Evolutionary conservation across 2,888 invertebrate genomes (phyloP).

Genomic region (Neelides folsomi): DNA sequence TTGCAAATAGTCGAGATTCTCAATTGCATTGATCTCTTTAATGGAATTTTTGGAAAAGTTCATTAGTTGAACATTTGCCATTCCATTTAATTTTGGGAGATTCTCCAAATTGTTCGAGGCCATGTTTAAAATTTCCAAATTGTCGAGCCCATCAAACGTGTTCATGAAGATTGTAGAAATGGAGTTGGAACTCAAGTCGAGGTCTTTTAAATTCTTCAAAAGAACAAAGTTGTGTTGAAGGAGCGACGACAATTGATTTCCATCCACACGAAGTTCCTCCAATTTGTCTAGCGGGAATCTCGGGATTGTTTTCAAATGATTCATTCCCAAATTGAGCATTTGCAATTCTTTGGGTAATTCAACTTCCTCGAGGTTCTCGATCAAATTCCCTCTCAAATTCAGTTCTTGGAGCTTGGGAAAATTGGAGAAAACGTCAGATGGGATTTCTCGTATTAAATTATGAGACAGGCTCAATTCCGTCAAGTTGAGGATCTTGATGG

Average conservation of each 20-base stretch:
- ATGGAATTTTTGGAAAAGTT: constrained; percentile 35
- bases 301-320: constrained; percentile 35
- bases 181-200: constrained; percentile 48
- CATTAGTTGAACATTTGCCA: constrained; percentile 38
- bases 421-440: constrained; percentile 62
- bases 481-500: constrained; percentile 48
- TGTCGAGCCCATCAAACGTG: constrained; percentile 53
- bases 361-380: constrained; percentile 49
- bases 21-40: constrained; percentile 21
- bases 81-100: constrained; percentile 42
- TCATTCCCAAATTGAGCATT: constrained; percentile 34
- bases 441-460: constrained; percentile 62
- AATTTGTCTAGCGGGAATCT: constrained; percentile 54
- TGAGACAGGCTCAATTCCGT: constrained; percentile 55
- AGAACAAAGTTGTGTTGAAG: constrained; percentile 34
- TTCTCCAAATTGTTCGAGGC: constrained; percentile 60
- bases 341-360: constrained; percentile 34
- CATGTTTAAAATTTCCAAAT: constrained; percentile 56
- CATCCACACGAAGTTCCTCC: constrained; percentile 54
- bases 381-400: constrained; percentile 65
- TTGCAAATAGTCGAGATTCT: constrained; percentile 38
- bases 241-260: constrained; percentile 64
- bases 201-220: constrained; percentile 47
- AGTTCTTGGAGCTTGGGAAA: constrained; percentile 58
- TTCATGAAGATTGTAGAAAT: constrained; percentile 29